phyloP scores from a whole-genome alignment of 2,797 vertebrate genomes.

The Lates japonicus region DNA sequence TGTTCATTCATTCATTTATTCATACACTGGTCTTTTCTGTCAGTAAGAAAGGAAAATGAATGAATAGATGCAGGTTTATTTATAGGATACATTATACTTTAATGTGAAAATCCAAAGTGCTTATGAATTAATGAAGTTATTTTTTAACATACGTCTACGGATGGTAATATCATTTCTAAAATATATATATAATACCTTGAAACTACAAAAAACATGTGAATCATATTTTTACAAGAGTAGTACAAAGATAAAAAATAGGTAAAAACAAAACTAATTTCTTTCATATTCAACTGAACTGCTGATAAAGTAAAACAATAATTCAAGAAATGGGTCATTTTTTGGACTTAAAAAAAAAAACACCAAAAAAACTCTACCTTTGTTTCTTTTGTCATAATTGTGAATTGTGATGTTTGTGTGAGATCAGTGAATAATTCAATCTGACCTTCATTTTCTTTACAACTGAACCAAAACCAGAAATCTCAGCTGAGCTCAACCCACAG shows the following conservation, averaged over 20 bases:
- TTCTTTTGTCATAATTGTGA: conserved; percentile 14
- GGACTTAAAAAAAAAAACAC: neutral
- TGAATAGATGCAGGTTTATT: neutral
- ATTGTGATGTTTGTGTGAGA: conserved; percentile 38
- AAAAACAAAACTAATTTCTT: neutral
- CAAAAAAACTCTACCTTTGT: neutral
- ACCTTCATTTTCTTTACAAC: conserved; percentile 64
- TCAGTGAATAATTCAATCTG: conserved; percentile 55
- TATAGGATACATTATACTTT: no score
- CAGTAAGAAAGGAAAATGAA: neutral
- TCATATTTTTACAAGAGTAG: neutral
- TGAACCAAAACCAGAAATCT: conserved; percentile 63
- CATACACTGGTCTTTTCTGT: neutral
- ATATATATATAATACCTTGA: no score
- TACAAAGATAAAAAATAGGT: no score
- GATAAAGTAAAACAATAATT: neutral
- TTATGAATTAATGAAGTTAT: neutral
- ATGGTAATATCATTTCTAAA: no score
- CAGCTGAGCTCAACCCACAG: conserved; percentile 43
- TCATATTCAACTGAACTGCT: neutral
- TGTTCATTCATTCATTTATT: neutral
- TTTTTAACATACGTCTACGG: no score
- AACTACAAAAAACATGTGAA: no score
- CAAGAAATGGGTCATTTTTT: neutral
- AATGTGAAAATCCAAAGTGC: no score